These are phyloP conservation scores for Melanostigma gelatinosum DNA, from an alignment of 2,113 vertebrate genomes.

Conservation along the genomic window DNA sequence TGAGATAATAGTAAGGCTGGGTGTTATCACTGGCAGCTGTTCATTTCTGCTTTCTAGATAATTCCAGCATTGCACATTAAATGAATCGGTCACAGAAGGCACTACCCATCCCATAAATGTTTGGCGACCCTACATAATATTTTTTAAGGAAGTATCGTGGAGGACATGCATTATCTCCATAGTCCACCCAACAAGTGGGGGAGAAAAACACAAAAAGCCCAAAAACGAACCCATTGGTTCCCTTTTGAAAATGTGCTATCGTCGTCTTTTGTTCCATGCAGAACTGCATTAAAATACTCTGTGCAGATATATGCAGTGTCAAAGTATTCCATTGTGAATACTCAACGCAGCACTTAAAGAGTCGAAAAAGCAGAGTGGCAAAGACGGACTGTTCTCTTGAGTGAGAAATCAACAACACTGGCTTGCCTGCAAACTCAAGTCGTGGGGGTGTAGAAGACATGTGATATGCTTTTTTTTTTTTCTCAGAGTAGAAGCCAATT, in stretches of 20 bases:
- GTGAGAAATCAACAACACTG: slow-evolving; percentile 23
- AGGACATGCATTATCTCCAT: not conserved
- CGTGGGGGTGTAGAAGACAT: not conserved
- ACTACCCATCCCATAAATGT: not conserved
- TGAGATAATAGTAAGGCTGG: not conserved
- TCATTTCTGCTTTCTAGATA: not conserved
- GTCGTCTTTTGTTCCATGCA: slow-evolving; percentile 34
- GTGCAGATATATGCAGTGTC: slow-evolving; percentile 15
- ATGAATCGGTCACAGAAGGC: not conserved
- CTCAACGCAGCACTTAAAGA: slow-evolving; percentile 27
- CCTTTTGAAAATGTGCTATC: not conserved
- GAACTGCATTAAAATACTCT: slow-evolving; percentile 10
- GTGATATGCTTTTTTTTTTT: slow-evolving; percentile 13
- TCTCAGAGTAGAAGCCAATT: slow-evolving; percentile 12
- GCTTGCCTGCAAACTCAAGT: slow-evolving; percentile 4
- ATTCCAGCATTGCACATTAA: not conserved
- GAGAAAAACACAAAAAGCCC: not conserved
- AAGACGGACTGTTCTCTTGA: slow-evolving; percentile 19
- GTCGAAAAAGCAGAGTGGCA: slow-evolving; percentile 22
- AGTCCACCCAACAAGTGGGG: not conserved
- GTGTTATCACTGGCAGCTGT: slow-evolving; percentile 11
- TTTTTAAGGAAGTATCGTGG: not conserved
- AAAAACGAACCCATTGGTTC: not conserved
- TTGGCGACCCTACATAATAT: not conserved
- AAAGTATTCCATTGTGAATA: slow-evolving; percentile 37